Evolutionary conservation across 2,113 vertebrate species (phyloP).

Genomic region (Ceuthmochares aereus): DNA sequence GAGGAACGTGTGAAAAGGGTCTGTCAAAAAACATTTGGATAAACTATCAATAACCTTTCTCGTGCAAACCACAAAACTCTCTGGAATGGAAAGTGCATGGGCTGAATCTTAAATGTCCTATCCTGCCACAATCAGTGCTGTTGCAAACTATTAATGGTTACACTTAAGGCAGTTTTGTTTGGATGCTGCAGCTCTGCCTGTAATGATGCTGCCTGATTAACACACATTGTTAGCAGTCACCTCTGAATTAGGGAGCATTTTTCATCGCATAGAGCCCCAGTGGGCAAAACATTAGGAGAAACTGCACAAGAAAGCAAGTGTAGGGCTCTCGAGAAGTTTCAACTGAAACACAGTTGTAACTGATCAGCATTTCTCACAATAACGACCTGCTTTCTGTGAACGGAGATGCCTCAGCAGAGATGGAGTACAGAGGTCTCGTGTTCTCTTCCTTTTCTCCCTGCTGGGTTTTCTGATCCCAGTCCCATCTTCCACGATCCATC

Average conservation of each 20-base stretch:
- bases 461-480: neutral
- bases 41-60: constrained; percentile 44
- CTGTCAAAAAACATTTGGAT: constrained; percentile 65
- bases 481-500: neutral
- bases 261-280: neutral
- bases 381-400: neutral
- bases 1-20: constrained; percentile 42
- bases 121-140: neutral
- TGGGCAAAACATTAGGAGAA: neutral
- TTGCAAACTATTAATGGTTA: neutral
- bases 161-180: neutral
- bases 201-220: neutral
- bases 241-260: neutral
- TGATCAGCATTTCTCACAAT: neutral
- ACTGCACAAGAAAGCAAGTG: neutral
- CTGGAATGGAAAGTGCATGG: neutral
- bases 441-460: neutral
- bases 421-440: neutral
- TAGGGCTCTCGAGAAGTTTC: neutral
- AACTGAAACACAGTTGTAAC: neutral
- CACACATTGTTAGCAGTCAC: neutral
- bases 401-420: neutral
- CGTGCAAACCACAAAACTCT: constrained; percentile 25
- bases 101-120: constrained; percentile 18
- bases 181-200: neutral